These are phyloP conservation scores for Zaprionus davidi DNA, from an alignment of 1,140 invertebrate genomes.

Conservation along the genomic window DNA sequence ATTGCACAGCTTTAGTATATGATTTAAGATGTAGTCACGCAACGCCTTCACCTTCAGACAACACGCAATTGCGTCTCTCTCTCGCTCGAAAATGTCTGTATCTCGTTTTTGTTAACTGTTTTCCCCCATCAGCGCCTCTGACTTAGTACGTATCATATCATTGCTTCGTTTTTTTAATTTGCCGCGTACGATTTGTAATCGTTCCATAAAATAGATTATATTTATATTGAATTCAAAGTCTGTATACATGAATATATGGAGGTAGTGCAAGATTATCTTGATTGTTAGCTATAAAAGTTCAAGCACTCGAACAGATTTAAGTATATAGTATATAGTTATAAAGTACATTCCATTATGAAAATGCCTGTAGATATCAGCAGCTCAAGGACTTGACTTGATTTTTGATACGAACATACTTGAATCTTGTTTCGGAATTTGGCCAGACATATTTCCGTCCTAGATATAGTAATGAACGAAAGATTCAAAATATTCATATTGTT, in stretches of 20 bases:
- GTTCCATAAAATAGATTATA: conserved; percentile 1
- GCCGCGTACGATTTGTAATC: not conserved
- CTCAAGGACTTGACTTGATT: not conserved
- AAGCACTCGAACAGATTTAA: conserved; percentile 1
- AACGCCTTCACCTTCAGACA: conserved; percentile 18
- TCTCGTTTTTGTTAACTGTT: not conserved
- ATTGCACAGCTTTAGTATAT: conserved; percentile 14
- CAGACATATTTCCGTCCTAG: not conserved
- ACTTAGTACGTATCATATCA: not conserved
- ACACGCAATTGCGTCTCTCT: not conserved
- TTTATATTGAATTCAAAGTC: not conserved
- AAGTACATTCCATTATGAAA: not conserved
- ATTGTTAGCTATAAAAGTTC: not conserved
- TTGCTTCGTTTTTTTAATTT: not conserved
- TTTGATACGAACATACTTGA: not conserved
- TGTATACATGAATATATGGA: not conserved
- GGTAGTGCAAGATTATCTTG: not conserved
- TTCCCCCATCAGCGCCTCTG: not conserved
- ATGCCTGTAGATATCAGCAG: not conserved
- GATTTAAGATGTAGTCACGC: conserved; percentile 23
- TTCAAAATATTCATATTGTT: not conserved
- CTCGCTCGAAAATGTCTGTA: not conserved
- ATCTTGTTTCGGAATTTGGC: not conserved
- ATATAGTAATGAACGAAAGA: not conserved
- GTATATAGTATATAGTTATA: not conserved